phyloP scores from a whole-genome alignment of 2,797 vertebrate species.

The Tangara arthus region DNA sequence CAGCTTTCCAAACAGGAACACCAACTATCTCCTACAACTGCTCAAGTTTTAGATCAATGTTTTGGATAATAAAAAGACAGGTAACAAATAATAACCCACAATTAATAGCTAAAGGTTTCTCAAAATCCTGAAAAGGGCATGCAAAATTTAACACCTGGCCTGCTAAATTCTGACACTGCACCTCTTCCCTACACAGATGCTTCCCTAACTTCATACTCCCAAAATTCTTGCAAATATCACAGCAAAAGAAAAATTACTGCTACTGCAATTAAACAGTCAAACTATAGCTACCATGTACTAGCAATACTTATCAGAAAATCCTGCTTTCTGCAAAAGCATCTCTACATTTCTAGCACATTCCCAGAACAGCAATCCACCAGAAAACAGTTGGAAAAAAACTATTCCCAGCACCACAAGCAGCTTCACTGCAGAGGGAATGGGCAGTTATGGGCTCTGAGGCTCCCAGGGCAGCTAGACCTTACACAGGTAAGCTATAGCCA shows the following conservation, averaged over 20 bases:
- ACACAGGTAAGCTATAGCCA: neutral
- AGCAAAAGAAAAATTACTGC: neutral
- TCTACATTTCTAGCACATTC: neutral
- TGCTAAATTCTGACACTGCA: neutral
- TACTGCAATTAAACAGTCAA: neutral
- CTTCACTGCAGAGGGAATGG: neutral
- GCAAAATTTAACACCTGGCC: neutral
- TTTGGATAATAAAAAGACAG: neutral
- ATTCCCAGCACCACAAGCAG: neutral
- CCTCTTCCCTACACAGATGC: neutral
- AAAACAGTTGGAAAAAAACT: neutral
- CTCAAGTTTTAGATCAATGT: neutral
- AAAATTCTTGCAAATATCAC: neutral
- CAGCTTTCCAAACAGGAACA: neutral
- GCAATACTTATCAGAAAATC: neutral
- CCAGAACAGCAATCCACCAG: neutral
- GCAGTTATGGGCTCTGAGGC: neutral
- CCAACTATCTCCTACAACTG: neutral
- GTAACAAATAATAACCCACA: neutral
- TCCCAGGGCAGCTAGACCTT: neutral
- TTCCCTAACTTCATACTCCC: neutral
- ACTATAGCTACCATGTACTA: rapidly evolving
- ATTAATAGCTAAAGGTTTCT: neutral
- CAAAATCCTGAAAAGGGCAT: neutral
- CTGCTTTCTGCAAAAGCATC: neutral